Conservation (phyloP, 2,113 vertebrate species). For the Serilophus lunatus region DNA sequence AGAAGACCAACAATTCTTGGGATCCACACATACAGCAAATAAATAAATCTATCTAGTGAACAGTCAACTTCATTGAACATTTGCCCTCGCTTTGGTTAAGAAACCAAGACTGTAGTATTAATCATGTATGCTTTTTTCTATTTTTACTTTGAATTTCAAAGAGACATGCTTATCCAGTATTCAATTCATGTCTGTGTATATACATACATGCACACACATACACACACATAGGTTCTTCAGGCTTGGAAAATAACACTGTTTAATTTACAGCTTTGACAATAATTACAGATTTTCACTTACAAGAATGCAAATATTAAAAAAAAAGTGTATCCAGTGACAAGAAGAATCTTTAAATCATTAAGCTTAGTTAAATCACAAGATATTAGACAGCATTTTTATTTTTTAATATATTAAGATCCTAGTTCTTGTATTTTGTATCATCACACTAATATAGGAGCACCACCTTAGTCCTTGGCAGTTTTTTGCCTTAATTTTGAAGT, state of each 20-base stretch:
- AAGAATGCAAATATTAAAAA: not conserved
- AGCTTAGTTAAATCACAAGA: not conserved
- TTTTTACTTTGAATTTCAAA: not conserved
- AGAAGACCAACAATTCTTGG: not conserved
- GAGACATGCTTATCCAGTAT: not conserved
- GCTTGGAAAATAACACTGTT: not conserved
- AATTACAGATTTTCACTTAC: not conserved
- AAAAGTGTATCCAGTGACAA: not conserved
- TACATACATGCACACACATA: not conserved
- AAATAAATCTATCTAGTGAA: not conserved
- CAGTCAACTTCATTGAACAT: not conserved
- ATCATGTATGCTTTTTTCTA: not conserved
- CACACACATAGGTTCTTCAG: not conserved
- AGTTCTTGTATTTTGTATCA: not conserved
- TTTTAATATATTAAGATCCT: not conserved
- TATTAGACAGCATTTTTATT: not conserved
- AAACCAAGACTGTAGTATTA: not conserved
- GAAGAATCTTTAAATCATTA: not conserved
- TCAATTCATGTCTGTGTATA: not conserved
- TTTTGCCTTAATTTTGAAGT: not conserved
- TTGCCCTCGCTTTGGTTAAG: not conserved
- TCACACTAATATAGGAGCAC: not conserved
- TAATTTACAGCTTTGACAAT: not conserved
- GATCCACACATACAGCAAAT: not conserved
- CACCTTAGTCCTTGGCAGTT: not conserved